Evolutionary conservation across 1,140 invertebrate species (phyloP).

Genomic region (Nomia melanderi): DNA sequence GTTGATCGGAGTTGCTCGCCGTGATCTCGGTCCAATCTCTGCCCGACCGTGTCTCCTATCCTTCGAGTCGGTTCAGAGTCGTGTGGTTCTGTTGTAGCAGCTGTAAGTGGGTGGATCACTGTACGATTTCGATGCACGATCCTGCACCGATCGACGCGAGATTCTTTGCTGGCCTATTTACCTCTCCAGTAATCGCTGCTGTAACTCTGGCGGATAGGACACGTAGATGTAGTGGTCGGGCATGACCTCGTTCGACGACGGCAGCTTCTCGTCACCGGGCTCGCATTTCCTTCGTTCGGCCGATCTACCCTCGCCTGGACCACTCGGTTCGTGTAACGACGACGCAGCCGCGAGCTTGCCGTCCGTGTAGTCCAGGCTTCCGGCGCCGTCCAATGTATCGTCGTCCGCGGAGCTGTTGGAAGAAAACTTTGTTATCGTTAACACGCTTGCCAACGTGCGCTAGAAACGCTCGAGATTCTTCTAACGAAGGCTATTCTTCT

Average conservation of each 20-base stretch:
- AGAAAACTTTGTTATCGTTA: too few species aligned
- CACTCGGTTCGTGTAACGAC: conserved; percentile 77
- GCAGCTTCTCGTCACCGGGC: conserved; percentile 74
- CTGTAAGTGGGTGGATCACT: conserved; percentile 81
- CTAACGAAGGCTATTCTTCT: too few species aligned
- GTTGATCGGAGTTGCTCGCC: not conserved
- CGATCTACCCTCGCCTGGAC: conserved; percentile 76
- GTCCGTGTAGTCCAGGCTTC: conserved; percentile 72
- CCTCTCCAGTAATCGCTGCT: conserved; percentile 90
- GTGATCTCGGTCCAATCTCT: not conserved
- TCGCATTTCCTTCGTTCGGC: conserved; percentile 80
- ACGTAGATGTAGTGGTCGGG: conserved; percentile 91
- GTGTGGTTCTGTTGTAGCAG: conserved; percentile 88
- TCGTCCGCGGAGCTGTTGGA: conserved; percentile 72
- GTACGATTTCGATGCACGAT: conserved; percentile 45
- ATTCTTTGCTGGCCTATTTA: conserved; percentile 75
- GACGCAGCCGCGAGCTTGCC: conserved; percentile 68
- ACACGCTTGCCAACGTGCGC: too few species aligned
- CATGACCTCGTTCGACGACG: conserved; percentile 69
- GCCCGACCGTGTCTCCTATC: not conserved
- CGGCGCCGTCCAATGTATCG: conserved; percentile 74
- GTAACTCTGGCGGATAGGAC: conserved; percentile 91
- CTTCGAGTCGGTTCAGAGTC: conserved; percentile 78
- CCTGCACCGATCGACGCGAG: not conserved
- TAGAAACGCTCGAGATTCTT: too few species aligned